Evolutionary conservation across 2,113 vertebrate species (phyloP), one percentile per base, ranked within the genome.

Genomic region (Myxocyprinus asiaticus): DNA sequence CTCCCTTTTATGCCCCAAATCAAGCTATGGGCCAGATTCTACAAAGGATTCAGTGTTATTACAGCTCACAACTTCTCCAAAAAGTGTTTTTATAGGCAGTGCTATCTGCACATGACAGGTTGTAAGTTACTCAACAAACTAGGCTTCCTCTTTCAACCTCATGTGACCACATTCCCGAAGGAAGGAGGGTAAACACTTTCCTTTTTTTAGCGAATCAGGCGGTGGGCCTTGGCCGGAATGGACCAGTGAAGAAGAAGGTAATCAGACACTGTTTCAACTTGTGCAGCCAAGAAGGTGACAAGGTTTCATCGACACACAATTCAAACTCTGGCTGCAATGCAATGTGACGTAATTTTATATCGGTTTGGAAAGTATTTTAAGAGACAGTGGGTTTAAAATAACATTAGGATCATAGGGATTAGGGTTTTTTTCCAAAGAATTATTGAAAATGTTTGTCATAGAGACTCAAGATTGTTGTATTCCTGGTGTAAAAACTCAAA

Each of bases 201-300:
- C 22, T 33, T 33, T 33, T 33, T 33, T 33, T 33, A 33, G 22
- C 22, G 22, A 33, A 33, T 33, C 22, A 33, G 22, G 22, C 22
- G 22, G 33, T 65, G 77, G 62, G 90, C 89, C 82, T 78, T 76
- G 86, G 81, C 79, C 77, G 47, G 9, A 10, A 51, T 9, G 0
- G 53, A 64, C 91, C 90, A 93, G 91, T 90, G 47, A 51, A 53
- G 9, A 59, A 61, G 4, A 7, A 43, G 59, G 15, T 1, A 69
- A 70, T 43, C 2, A 3, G 43, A 58, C 22, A 33, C 22, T 33
- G 22, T 33, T 33, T 33, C 22, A 10, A 64, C 10, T 0, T 61
- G 67, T 80, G 10, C 12, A 55, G 68, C 59, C 58, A 63, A 44
- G 7, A 67, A 64, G 0, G 53, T 71, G 8, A 11, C 53, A 58